Evolutionary conservation across 2,888 invertebrate species (phyloP).

Genomic region (Mythimna lalbum): DNA sequence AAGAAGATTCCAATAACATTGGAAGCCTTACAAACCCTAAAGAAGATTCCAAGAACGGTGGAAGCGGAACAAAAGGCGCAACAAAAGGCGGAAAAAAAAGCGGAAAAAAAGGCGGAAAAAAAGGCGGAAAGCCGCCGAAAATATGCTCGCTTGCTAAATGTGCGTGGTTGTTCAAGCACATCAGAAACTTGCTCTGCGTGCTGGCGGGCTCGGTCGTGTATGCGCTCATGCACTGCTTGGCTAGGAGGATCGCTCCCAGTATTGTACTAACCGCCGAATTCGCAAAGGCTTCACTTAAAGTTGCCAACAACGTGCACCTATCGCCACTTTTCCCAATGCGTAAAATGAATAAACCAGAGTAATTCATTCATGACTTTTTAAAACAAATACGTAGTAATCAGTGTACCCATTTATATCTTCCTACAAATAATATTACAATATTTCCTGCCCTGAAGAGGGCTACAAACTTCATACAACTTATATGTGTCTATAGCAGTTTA

Average conservation of each 20-base stretch:
- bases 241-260: neutral
- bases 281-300: constrained; percentile 36
- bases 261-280: constrained; percentile 13
- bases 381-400: constrained; percentile 18
- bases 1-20: no score
- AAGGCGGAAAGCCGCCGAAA: neutral
- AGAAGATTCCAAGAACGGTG: no score
- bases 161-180: constrained; percentile 33
- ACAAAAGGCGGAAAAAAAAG: no score
- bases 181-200: neutral
- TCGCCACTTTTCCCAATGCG: constrained; percentile 27
- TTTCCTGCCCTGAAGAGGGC: constrained; percentile 2
- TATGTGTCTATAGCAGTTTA: constrained; percentile 9
- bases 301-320: constrained; percentile 21
- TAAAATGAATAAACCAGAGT: constrained; percentile 13
- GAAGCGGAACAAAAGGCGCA: no score
- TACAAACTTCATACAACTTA: neutral
- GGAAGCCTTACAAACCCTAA: no score
- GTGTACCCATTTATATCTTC: constrained; percentile 4
- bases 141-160: constrained; percentile 44
- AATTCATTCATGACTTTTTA: constrained; percentile 3
- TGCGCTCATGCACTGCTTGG: neutral
- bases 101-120: no score
- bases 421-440: constrained; percentile 12
- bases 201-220: neutral